These are phyloP conservation scores for Onychostoma macrolepis DNA, from an alignment of 2,113 vertebrate genomes.

Conservation along the genomic window DNA sequence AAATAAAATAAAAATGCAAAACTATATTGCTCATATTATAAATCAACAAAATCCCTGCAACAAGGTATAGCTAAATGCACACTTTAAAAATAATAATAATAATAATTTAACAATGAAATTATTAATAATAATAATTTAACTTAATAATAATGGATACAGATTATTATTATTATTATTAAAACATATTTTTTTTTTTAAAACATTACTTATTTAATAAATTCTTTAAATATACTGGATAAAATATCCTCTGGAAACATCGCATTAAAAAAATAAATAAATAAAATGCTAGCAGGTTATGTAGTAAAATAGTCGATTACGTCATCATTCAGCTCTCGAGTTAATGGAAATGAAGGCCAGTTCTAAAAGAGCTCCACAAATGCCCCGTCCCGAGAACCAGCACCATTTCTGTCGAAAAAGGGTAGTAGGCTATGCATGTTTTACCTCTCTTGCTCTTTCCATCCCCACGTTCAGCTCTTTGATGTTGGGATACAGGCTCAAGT, in stretches of 20 bases:
- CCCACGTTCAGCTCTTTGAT: constrained; percentile 48
- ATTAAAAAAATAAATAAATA: too few relatives aligned
- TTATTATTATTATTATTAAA: not conserved
- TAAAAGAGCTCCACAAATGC: not conserved
- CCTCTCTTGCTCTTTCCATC: constrained; percentile 58
- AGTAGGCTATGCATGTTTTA: constrained; percentile 25
- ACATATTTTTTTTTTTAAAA: not conserved
- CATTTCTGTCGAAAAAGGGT: not conserved
- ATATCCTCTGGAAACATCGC: not conserved
- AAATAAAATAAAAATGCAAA: not conserved
- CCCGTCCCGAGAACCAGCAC: not conserved
- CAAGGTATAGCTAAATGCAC: not conserved
- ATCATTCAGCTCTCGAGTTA: not conserved
- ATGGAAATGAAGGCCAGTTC: not conserved
- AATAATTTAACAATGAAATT: not conserved
- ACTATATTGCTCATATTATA: not conserved
- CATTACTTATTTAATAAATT: not conserved
- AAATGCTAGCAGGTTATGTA: not conserved
- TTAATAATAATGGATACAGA: not conserved
- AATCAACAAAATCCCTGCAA: not conserved
- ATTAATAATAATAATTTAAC: not conserved
- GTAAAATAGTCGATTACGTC: not conserved
- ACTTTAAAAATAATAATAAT: not conserved
- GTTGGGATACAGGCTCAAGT: constrained; percentile 44
- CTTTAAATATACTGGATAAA: not conserved